A percentile compares a stretch with the other conserved stretches of the same genome.
Conservation (phyloP, 2,113 vertebrate genomes). For the Pipa parva region DNA sequence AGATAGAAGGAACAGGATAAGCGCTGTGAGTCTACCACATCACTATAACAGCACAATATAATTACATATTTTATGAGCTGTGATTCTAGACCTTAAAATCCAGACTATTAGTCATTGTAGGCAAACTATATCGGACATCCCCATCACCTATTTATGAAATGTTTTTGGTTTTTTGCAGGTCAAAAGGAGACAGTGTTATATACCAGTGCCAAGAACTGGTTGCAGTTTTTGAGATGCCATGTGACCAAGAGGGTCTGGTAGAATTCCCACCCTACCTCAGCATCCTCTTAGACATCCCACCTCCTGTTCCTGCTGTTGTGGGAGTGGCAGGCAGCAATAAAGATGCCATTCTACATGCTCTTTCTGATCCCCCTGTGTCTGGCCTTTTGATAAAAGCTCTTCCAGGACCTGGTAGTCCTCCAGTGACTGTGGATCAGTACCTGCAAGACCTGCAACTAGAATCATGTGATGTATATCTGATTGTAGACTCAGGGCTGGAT, state of each 20-base stretch:
- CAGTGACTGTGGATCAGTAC: conserved; percentile 20
- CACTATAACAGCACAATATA: too few species aligned
- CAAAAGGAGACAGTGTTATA: background rate
- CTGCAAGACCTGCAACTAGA: conserved; percentile 20
- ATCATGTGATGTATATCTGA: conserved; percentile 32
- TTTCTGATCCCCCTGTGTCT: conserved; percentile 19
- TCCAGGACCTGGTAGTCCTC: conserved; percentile 15
- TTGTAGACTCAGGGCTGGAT: conserved; percentile 13
- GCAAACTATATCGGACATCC: too few species aligned
- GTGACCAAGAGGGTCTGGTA: background rate
- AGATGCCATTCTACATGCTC: conserved; percentile 1
- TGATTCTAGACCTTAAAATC: too few species aligned
- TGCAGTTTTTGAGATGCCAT: background rate
- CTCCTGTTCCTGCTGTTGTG: conserved; percentile 8
- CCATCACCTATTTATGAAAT: too few species aligned
- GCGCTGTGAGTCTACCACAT: too few species aligned
- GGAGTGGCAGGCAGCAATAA: conserved; percentile 18
- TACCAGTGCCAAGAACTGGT: conserved; percentile 18
- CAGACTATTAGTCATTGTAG: too few species aligned
- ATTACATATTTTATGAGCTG: too few species aligned
- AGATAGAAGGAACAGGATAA: too few species aligned
- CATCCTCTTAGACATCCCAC: conserved; percentile 25
- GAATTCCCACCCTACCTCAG: conserved; percentile 22
- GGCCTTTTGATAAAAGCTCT: conserved; percentile 15
- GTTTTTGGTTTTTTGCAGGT: conserved; percentile 9